Percentiles rank a stretch among this genome's conserved stretches.
phyloP scores from a whole-genome alignment of 2,113 vertebrate genomes.

The Notarius quadriscutis region DNA sequence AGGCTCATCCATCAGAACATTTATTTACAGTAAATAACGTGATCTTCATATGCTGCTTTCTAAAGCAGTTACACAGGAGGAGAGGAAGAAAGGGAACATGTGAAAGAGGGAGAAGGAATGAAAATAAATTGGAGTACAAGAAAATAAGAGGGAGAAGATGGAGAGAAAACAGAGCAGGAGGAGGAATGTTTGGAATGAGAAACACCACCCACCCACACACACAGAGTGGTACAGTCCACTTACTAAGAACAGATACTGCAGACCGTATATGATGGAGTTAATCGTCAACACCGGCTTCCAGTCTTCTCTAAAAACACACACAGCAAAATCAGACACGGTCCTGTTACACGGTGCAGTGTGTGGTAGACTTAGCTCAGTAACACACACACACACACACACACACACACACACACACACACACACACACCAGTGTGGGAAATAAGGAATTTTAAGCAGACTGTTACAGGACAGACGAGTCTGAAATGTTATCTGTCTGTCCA shows the following conservation, averaged over 20 bases:
- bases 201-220: background rate
- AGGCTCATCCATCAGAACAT: background rate
- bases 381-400: conserved; percentile 7
- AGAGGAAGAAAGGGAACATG: no score
- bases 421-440: no score
- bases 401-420: no score
- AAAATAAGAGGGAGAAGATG: background rate
- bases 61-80: background rate
- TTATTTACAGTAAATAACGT: background rate
- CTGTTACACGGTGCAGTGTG: background rate
- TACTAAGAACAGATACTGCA: conserved; percentile 98
- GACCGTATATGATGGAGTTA: conserved; percentile 98
- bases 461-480: no score
- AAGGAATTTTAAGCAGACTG: no score
- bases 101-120: background rate
- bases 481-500: no score
- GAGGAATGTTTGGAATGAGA: background rate
- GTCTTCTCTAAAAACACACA: conserved; percentile 82
- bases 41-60: background rate
- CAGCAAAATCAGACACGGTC: background rate
- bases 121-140: background rate
- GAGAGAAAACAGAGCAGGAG: background rate
- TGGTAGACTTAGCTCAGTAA: background rate
- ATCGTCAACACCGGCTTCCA: conserved; percentile 96
- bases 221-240: conserved; percentile 59